These are phyloP conservation scores for Listronotus bonariensis DNA, from an alignment of 1,140 invertebrate genomes.

Conservation along the genomic window DNA sequence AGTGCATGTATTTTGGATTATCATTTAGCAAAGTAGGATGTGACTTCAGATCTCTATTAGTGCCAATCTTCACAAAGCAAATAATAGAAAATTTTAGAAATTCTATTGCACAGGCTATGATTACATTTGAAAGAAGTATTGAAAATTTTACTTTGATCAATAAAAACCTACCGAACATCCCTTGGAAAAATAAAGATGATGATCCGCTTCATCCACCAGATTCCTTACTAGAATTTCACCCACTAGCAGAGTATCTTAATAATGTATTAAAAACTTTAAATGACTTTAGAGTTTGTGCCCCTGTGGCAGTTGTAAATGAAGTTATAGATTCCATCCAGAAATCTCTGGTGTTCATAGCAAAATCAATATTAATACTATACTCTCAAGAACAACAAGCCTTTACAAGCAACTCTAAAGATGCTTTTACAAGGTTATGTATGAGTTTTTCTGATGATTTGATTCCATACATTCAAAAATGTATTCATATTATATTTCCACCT, in stretches of 20 bases:
- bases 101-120: conserved; percentile 64
- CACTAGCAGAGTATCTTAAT: conserved; percentile 89
- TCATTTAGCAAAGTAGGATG: conserved; percentile 92
- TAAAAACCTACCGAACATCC: conserved; percentile 60
- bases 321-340: conserved; percentile 70
- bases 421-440: conserved; percentile 77
- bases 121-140: conserved; percentile 73
- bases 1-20: conserved; percentile 94
- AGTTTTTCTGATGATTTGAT: conserved; percentile 81
- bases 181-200: conserved; percentile 56
- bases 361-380: conserved; percentile 73
- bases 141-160: conserved; percentile 75
- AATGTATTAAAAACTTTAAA: conserved; percentile 82
- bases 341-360: conserved; percentile 71
- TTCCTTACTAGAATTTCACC: conserved; percentile 83
- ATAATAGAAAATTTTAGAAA: conserved; percentile 66
- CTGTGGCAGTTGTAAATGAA: conserved; percentile 73
- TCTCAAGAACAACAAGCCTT: conserved; percentile 81
- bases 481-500: conserved; percentile 80
- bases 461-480: conserved; percentile 83
- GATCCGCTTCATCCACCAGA: conserved; percentile 71
- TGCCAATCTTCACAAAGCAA: conserved; percentile 80
- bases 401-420: conserved; percentile 73
- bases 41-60: conserved; percentile 84
- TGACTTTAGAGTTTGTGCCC: conserved; percentile 78